Base-by-base conservation (phyloP, 2,888 invertebrate species). In the Eupithecia subfuscata region DNA sequence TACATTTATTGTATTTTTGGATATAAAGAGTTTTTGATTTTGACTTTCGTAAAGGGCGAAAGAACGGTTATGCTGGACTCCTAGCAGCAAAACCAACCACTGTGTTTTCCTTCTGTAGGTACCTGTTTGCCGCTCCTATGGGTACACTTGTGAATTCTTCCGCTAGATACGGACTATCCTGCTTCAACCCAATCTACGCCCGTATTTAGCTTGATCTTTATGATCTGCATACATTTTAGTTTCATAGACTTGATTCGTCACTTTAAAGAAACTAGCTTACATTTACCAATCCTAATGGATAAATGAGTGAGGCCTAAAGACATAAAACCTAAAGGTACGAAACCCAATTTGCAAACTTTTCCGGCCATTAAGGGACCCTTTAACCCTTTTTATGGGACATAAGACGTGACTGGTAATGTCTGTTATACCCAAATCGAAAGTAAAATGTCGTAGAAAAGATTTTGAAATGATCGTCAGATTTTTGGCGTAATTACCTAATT, bases 261-360 rank as follows among this genome's bases (percentile, higher is more conserved):
- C 22, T 60, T 25, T 25, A 60, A 8, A 73, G 40, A 40, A 67
- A 56, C 45, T 16, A 73, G 67, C 18, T 70, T 37, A 75, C 69
- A 73, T 63, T 68, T 40, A 68, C 73, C 60, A 65, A 52, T 70
- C 68, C 76, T 75, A 80, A 78, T 81, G 82, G 81, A 75, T 82
- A 84, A 84, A 84, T 82, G 82, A 84, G 82, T 86, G 81, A 84
- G 84, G 80, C 76, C 82, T 80, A 81, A 84, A 83, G 80, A 83
- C 84, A 84, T 84, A 83, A 85, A 82, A 80, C 81, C 80, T 80
- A 83, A 79, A 85, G 82, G 82, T 76, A 72, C 78, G 79, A 79
- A 85, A 83, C 81, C 80, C 83, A 84, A 87, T 86, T 87, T 84
- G 76, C 77, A 83, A 86, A 87, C 82, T 87, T 86, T 80, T 65